Evolutionary conservation across 2,797 vertebrate species (phyloP).

Genomic region (Anas bernieri): DNA sequence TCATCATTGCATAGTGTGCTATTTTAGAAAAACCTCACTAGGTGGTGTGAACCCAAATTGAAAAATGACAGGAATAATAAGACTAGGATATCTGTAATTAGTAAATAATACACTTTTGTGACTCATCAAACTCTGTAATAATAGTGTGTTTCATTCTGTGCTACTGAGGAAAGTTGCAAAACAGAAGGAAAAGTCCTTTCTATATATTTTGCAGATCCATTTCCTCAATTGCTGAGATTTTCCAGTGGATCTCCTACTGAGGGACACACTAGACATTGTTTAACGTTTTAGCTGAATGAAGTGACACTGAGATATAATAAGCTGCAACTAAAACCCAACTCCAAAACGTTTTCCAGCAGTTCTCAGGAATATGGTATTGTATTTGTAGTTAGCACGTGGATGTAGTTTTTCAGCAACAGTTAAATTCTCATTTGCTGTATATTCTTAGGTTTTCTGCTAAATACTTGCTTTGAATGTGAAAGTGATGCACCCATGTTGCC

Average conservation of each 20-base stretch:
- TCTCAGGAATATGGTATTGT: not conserved
- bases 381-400: not conserved
- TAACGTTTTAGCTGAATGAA: not conserved
- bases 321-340: not conserved
- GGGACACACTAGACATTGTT: not conserved
- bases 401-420: not conserved
- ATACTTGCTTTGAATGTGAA: not conserved
- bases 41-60: not conserved
- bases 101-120: not conserved
- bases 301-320: not conserved
- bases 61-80: not conserved
- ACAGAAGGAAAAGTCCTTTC: not conserved
- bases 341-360: not conserved
- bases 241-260: not conserved
- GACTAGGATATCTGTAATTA: not conserved
- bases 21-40: not conserved
- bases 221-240: constrained; percentile 5
- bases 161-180: not conserved
- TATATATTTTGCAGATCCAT: not conserved
- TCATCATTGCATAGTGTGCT: not conserved
- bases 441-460: not conserved
- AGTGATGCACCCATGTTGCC: not conserved
- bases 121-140: not conserved
- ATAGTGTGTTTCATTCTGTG: not conserved
- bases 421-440: not conserved